Conservation (phyloP, 2,888 invertebrate species). For the Sphaerophoria rueppellii region DNA sequence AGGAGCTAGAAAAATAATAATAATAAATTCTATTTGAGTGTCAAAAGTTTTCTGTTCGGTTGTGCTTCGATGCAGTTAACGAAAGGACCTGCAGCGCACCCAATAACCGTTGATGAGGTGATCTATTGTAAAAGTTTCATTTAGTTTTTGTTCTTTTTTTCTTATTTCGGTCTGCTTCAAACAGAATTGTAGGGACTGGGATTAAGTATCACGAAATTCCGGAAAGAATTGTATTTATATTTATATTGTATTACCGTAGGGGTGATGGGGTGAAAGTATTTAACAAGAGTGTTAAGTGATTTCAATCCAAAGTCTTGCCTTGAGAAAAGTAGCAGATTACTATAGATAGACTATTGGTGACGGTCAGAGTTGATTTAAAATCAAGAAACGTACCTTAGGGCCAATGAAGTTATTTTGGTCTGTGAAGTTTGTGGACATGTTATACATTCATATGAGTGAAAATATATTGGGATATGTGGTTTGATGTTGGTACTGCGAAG, state of each 20-base stretch:
- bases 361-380: too few relatives aligned
- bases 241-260: not conserved
- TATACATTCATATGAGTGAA: too few relatives aligned
- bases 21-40: constrained; percentile 72
- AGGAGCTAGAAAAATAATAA: constrained; percentile 22
- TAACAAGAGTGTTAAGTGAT: constrained; percentile 33
- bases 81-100: constrained; percentile 57
- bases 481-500: too few relatives aligned
- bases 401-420: too few relatives aligned
- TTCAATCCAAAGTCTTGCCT: constrained; percentile 13
- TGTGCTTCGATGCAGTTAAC: constrained; percentile 56
- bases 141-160: not conserved
- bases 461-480: too few relatives aligned
- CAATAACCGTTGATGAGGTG: constrained; percentile 69
- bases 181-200: not conserved
- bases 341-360: too few relatives aligned
- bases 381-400: too few relatives aligned
- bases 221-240: too few relatives aligned
- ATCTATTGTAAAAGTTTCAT: constrained; percentile 63
- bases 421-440: too few relatives aligned
- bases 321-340: not conserved
- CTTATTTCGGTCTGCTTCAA: not conserved
- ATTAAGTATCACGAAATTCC: not conserved
- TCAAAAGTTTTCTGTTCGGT: constrained; percentile 65
- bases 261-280: constrained; percentile 13